Conservation (phyloP, 1,140 invertebrate genomes). For the Ylistrum balloti region DNA sequence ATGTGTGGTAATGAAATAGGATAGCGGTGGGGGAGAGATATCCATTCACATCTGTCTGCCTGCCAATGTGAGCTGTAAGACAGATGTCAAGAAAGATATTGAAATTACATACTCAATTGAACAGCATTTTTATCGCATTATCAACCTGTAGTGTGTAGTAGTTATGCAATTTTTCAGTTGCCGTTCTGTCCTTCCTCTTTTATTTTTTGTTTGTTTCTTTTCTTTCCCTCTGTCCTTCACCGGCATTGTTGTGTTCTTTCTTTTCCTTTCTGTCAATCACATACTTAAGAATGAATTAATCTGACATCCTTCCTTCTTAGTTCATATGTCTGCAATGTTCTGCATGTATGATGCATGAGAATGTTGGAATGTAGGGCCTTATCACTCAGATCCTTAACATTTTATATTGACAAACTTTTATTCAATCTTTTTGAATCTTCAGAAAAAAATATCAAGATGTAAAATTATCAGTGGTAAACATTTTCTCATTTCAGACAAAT, state of each 20-base stretch:
- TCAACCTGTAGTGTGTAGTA: too few species aligned
- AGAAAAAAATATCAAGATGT: neutral
- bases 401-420: too few species aligned
- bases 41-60: neutral
- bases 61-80: neutral
- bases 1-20: constrained; percentile 15
- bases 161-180: too few species aligned
- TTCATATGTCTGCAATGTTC: too few species aligned
- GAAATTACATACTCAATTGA: constrained; percentile 18
- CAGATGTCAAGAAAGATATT: constrained; percentile 38
- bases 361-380: too few species aligned
- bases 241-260: neutral
- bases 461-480: neutral
- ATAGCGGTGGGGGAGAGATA: neutral
- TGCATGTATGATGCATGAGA: too few species aligned
- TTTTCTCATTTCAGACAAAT: constrained; percentile 54
- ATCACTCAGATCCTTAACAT: too few species aligned
- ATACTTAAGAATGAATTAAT: too few species aligned
- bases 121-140: neutral
- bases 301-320: neutral
- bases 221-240: too few species aligned
- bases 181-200: too few species aligned
- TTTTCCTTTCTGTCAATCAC: neutral
- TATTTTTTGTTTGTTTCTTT: too few species aligned
- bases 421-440: too few species aligned